Percentiles rank a stretch among this genome's conserved stretches.
Evolutionary conservation across 2,797 vertebrate species (phyloP).

Genomic region (Rhinichthys osculus): DNA sequence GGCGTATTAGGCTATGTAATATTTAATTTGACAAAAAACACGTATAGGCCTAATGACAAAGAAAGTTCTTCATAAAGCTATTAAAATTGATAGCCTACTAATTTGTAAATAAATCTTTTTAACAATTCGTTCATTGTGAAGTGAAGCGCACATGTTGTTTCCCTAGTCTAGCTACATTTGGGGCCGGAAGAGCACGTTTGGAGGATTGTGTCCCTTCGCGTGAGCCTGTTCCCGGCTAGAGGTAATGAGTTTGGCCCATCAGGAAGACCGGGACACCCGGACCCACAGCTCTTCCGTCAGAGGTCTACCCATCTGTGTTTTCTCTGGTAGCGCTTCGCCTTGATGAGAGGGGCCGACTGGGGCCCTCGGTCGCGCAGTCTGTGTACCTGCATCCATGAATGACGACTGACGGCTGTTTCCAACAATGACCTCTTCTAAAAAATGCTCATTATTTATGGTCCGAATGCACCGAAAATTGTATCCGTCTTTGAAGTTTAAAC

Average conservation of each 20-base stretch:
- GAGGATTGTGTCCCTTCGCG: slow-evolving; percentile 59
- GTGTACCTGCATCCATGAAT: slow-evolving; percentile 54
- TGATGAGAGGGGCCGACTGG: slow-evolving; percentile 58
- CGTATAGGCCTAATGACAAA: background rate
- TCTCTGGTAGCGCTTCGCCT: slow-evolving; percentile 54
- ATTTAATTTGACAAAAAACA: background rate
- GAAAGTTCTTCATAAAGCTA: background rate
- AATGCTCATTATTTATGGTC: slow-evolving; percentile 51
- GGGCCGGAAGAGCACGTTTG: slow-evolving; percentile 62
- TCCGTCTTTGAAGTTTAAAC: slow-evolving; percentile 39
- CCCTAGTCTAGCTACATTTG: background rate
- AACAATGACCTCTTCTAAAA: slow-evolving; percentile 45
- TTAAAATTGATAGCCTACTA: background rate
- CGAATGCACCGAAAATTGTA: slow-evolving; percentile 8
- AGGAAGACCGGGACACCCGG: slow-evolving; percentile 58
- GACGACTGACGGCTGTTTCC: slow-evolving; percentile 52
- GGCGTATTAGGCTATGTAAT: background rate
- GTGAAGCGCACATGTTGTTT: slow-evolving; percentile 41
- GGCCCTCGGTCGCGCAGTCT: slow-evolving; percentile 52
- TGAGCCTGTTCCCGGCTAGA: slow-evolving; percentile 58
- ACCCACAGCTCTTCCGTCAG: slow-evolving; percentile 60
- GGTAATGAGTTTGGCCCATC: slow-evolving; percentile 59
- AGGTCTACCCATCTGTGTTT: slow-evolving; percentile 67
- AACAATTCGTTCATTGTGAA: slow-evolving; percentile 6
- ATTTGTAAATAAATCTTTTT: background rate